These are phyloP conservation scores for Dicyrtoma fusca DNA, from an alignment of 2,888 invertebrate species.

Conservation along the genomic window DNA sequence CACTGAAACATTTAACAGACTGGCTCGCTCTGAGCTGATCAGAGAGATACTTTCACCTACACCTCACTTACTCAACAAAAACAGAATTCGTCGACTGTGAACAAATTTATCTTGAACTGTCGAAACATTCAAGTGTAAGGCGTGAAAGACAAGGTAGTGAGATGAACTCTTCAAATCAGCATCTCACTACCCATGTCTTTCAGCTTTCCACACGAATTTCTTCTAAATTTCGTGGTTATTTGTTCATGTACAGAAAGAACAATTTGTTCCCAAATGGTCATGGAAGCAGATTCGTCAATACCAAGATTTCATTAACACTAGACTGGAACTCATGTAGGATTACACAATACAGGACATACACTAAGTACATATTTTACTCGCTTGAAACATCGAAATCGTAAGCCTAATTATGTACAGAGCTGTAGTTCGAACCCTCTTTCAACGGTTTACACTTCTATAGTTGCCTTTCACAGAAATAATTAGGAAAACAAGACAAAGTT, in stretches of 20 bases:
- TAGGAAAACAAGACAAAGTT: too few relatives aligned
- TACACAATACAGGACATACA: too few relatives aligned
- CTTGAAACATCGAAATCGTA: too few relatives aligned
- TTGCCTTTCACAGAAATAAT: too few relatives aligned
- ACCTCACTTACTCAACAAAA: slow-evolving; percentile 5
- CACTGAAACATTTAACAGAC: neutral
- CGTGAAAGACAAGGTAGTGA: slow-evolving; percentile 99
- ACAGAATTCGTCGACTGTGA: slow-evolving; percentile 19
- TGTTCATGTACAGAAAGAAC: neutral
- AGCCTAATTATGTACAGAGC: too few relatives aligned
- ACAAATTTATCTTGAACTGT: slow-evolving; percentile 33
- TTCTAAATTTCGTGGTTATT: neutral
- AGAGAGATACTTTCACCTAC: slow-evolving; percentile 13
- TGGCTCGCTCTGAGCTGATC: neutral
- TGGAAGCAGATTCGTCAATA: too few relatives aligned
- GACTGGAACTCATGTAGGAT: too few relatives aligned
- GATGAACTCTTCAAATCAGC: slow-evolving; percentile 70
- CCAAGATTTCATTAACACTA: too few relatives aligned
- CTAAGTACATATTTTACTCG: too few relatives aligned
- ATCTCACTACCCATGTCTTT: slow-evolving; percentile 99
- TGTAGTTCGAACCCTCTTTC: too few relatives aligned
- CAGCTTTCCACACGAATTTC: slow-evolving; percentile 68
- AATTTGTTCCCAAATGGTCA: too few relatives aligned
- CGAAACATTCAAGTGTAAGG: slow-evolving; percentile 56
- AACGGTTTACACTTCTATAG: too few relatives aligned